A percentile compares a stretch with the other conserved stretches of the same genome.
Evolutionary conservation across 2,113 vertebrate species (phyloP).

Genomic region (Ammodramus savannarum): DNA sequence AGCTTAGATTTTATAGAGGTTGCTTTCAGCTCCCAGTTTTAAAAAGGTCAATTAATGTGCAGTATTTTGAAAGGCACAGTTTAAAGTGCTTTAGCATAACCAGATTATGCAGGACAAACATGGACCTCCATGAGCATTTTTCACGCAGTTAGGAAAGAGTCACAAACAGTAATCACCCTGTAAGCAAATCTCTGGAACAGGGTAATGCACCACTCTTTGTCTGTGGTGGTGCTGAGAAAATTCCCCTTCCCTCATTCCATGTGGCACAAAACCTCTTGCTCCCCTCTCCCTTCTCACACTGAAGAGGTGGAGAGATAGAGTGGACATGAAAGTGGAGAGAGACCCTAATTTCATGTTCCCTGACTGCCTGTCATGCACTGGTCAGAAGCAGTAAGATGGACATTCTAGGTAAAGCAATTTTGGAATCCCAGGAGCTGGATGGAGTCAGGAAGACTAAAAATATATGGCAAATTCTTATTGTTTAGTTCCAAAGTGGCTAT

Average conservation of each 20-base stretch:
- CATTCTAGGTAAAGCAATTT: background rate
- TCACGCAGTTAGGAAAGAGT: background rate
- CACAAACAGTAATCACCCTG: background rate
- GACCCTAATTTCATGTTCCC: background rate
- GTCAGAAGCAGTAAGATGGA: background rate
- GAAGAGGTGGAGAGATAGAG: background rate
- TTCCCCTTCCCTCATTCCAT: background rate
- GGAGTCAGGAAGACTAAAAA: background rate
- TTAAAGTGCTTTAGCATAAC: background rate
- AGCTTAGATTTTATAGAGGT: background rate
- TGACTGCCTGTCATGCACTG: background rate
- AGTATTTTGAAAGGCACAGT: background rate
- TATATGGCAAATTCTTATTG: background rate
- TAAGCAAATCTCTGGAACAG: background rate
- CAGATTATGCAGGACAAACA: background rate
- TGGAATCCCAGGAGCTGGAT: background rate
- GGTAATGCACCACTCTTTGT: background rate
- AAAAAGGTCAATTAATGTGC: background rate
- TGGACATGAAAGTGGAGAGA: background rate
- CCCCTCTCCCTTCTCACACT: background rate
- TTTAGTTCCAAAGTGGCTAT: background rate
- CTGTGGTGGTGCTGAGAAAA: background rate
- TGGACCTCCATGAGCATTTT: background rate
- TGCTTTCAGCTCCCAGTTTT: background rate
- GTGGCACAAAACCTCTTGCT: background rate